A percentile compares a stretch with the other conserved stretches of the same genome.
Evolutionary conservation across 1,140 invertebrate species (phyloP).

Genomic region (Ceratina japonica): DNA sequence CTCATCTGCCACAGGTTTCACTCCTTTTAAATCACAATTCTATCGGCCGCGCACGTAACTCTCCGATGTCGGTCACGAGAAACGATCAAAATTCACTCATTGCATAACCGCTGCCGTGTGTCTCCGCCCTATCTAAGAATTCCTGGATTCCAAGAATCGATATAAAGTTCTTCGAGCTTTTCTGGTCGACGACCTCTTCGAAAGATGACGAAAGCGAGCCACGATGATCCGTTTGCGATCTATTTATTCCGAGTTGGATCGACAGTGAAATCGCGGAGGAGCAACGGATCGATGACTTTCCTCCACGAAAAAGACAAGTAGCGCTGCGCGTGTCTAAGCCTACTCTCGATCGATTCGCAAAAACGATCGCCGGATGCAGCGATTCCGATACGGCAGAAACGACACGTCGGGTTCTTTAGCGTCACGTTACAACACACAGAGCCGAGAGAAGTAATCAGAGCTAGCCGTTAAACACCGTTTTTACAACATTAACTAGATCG

Average conservation of each 20-base stretch:
- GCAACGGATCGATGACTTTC: conserved; percentile 26
- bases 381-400: conserved; percentile 2
- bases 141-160: no score
- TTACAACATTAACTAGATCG: no score
- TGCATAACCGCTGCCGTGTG: conserved; percentile 1
- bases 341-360: conserved; percentile 27
- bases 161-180: no score
- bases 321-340: conserved; percentile 3
- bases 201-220: background rate
- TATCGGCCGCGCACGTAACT: conserved; percentile 34
- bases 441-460: no score
- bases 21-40: conserved; percentile 60
- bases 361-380: conserved; percentile 15
- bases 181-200: background rate
- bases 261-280: conserved; percentile 17
- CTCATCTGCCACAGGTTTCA: conserved; percentile 56
- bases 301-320: background rate
- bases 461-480: no score
- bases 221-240: no score
- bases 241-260: background rate
- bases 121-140: no score
- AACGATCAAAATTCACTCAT: conserved; percentile 11
- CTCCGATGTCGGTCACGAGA: conserved; percentile 26
- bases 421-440: no score
- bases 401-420: background rate